Conservation (phyloP, 2,113 vertebrate species). For the Lepus timidus region DNA sequence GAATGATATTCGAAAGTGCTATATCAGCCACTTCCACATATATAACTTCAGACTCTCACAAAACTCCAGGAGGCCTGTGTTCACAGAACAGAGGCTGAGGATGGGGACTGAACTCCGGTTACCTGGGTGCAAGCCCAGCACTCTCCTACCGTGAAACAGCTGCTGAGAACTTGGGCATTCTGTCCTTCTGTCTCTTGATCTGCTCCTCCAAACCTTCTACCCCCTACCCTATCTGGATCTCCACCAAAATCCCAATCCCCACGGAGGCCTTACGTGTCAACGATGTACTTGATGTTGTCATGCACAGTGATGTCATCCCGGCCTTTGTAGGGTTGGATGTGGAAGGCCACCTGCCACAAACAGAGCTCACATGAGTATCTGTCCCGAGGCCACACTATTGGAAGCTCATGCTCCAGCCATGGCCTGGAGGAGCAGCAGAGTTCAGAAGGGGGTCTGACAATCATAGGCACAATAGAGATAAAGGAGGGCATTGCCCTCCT, state of each 20-base stretch:
- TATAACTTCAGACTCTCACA: not conserved
- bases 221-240: not conserved
- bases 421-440: not conserved
- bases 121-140: not conserved
- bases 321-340: conserved; percentile 94
- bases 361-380: conserved; percentile 47
- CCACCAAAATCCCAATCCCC: not conserved
- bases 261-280: conserved; percentile 91
- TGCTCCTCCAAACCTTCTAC: not conserved
- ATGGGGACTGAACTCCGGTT: not conserved
- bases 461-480: not conserved
- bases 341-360: conserved; percentile 93
- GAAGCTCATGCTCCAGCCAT: not conserved
- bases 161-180: not conserved
- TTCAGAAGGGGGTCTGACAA: not conserved
- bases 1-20: not conserved
- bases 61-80: not conserved
- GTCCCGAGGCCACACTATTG: not conserved
- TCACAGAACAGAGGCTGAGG: not conserved
- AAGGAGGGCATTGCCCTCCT: not conserved
- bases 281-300: conserved; percentile 94
- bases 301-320: conserved; percentile 93
- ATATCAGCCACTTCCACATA: not conserved
- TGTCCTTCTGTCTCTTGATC: not conserved
- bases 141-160: not conserved